A percentile compares a stretch with the other conserved stretches of the same genome.
Conservation (phyloP, 2,797 vertebrate species). For the Liasis olivaceus region DNA sequence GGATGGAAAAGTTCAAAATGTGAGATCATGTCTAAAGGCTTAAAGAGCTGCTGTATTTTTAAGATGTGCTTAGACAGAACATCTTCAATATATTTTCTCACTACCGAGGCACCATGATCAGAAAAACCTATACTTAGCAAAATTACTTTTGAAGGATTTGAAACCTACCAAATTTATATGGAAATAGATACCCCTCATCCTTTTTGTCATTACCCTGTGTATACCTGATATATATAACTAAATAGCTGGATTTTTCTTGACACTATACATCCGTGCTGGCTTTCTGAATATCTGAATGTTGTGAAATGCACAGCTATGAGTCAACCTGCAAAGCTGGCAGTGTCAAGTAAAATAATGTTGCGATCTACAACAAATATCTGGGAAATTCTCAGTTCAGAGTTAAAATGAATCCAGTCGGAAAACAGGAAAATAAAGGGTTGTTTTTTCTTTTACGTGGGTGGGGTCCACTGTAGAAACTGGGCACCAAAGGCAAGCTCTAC, state of each 20-base stretch:
- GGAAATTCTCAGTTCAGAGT: background rate
- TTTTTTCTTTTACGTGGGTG: background rate
- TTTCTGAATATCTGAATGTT: background rate
- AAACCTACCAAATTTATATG: background rate
- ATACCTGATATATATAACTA: background rate
- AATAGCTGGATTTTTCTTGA: background rate
- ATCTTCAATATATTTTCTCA: background rate
- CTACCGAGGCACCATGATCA: background rate
- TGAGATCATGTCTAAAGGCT: background rate
- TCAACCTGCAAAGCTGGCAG: background rate
- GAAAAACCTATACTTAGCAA: background rate
- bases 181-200: background rate
- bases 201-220: background rate
- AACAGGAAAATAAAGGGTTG: background rate
- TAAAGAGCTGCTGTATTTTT: background rate
- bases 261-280: background rate
- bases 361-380: background rate
- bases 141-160: background rate
- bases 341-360: background rate
- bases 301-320: background rate
- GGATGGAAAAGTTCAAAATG: background rate
- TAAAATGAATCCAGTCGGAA: background rate
- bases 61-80: background rate
- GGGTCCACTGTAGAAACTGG: background rate
- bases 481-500: background rate